Conservation (phyloP, 2,113 vertebrate genomes). For the Sterrhoptilus dennistouni region DNA sequence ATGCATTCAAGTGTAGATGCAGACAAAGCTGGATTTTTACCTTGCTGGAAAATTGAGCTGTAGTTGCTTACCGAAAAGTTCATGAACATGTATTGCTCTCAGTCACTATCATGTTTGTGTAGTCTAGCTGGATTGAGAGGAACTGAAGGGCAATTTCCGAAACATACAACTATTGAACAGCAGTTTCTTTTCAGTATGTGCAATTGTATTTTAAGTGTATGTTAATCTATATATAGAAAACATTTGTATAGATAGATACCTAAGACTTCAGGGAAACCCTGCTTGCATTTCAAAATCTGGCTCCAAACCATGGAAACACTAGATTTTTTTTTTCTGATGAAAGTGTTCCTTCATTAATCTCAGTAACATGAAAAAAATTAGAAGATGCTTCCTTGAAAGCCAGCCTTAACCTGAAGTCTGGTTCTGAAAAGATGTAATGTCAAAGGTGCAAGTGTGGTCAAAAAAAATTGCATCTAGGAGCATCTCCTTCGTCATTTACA, state of each 20-base stretch:
- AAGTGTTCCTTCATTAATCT: neutral
- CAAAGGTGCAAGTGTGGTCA: neutral
- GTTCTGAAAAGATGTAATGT: neutral
- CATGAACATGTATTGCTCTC: neutral
- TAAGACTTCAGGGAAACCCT: conserved; percentile 23
- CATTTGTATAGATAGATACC: neutral
- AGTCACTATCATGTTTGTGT: neutral
- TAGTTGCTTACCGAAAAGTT: neutral
- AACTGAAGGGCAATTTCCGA: neutral
- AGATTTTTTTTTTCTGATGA: neutral
- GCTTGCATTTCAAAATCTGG: neutral
- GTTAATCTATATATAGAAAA: neutral
- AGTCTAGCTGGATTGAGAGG: neutral
- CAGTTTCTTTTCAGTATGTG: neutral
- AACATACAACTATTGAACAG: neutral
- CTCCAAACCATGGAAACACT: neutral
- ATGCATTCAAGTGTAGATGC: neutral
- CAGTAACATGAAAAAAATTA: neutral
- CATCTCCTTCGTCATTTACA: neutral
- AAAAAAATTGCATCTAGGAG: neutral
- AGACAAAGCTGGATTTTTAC: neutral
- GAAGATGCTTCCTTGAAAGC: neutral
- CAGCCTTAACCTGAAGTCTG: neutral
- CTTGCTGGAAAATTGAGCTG: neutral
- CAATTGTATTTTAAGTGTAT: neutral